phyloP scores from a whole-genome alignment of 2,888 invertebrate genomes.

The Ganaspis brasiliensis region DNA sequence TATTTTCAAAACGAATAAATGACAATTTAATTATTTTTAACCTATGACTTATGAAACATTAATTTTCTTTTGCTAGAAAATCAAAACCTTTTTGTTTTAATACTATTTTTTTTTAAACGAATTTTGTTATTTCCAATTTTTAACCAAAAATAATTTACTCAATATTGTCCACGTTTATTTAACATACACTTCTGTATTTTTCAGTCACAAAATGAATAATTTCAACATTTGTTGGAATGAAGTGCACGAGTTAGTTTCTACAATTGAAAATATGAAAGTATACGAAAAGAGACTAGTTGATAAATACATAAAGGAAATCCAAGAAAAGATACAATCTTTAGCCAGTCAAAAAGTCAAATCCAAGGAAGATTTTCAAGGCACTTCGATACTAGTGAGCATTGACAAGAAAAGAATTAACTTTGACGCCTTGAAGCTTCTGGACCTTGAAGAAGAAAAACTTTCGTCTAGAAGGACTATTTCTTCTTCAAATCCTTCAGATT shows the following conservation, averaged over 20 bases:
- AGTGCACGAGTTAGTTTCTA: neutral
- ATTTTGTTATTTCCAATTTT: no score
- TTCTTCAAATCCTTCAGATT: neutral
- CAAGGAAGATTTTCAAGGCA: neutral
- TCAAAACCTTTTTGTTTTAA: no score
- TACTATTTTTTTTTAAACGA: no score
- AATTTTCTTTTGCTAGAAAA: no score
- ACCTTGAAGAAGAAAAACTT: neutral
- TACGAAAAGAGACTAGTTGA: slow-evolving; percentile 4
- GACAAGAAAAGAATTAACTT: neutral
- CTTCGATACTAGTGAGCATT: neutral
- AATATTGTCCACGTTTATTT: neutral
- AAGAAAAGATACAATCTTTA: neutral
- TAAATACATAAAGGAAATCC: neutral
- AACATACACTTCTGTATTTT: no score
- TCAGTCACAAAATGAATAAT: neutral
- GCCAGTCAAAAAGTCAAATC: neutral
- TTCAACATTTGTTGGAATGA: neutral
- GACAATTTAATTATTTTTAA: no score
- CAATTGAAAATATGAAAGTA: neutral
- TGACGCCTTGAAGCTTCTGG: neutral
- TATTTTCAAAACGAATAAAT: no score
- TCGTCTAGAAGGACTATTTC: neutral
- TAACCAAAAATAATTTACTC: no score
- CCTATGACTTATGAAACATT: no score